Evolutionary conservation across 1,140 invertebrate species (phyloP), one percentile per base, ranked within the genome.

Genomic region (Monochamus saltuarius): DNA sequence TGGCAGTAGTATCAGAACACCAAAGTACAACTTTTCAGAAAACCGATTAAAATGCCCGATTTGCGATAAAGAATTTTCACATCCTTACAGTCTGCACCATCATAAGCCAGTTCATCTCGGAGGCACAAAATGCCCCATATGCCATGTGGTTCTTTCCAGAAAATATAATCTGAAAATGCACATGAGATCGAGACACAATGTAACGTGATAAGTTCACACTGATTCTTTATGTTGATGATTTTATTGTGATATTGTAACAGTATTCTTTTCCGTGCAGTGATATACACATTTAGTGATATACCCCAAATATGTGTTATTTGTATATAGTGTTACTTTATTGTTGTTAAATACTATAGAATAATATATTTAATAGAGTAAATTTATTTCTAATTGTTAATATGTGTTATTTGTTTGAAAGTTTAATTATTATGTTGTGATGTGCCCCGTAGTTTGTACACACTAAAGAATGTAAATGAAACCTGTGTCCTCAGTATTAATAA

Each of bases 131-230:
- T 74, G 73, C 50, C 65, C 66, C 1, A 70, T 73, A 16, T 74
- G 73, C 49, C 34, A 57, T 56, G 67, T 39, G 19, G 71, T 74
- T 7, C 55, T 74, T 14, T 69, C 67, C 16, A 66, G 72, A 40
- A 72, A 69, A 42, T 73, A 73, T 46, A 70, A 73, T 55, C 63
- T 74, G 56, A 72, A 72, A 51, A 66, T 71, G 43, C 73, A 75
- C 38, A 62, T 74, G 35, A 56, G 62, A 29, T 68, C 65, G 7
- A 65, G 68, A 14, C 72, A 74, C 42, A 56, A 55, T 43, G 10
- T 46, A 60, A 19, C n/a, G 22, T 29, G 22, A 29, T 29, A 29
- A 29, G 22, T 29, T 6, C 11, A 36, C 6, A 17, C 1, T 10
- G 37, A 29, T 3, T 22, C 22, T 19, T 1, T 55, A 55, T 45